Evolutionary conservation across 64 coral and sea anemone genomes (phyloP).

Genomic region (Trachythela sp.): DNA sequence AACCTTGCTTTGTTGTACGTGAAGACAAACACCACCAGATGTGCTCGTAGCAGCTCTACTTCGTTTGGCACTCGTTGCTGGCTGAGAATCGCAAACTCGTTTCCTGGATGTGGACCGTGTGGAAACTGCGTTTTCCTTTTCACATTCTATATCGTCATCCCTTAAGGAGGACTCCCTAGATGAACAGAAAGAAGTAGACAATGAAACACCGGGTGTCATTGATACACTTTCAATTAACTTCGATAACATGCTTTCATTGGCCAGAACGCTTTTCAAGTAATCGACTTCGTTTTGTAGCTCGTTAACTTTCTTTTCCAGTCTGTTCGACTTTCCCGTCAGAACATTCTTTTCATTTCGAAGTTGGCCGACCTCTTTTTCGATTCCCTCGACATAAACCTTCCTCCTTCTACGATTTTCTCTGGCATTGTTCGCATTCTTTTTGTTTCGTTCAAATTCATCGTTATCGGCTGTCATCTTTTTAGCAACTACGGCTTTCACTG

Average conservation of each 20-base stretch:
- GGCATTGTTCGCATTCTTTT: background rate
- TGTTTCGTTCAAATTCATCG: background rate
- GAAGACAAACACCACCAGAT: constrained; percentile 9
- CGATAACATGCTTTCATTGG: constrained; percentile 7
- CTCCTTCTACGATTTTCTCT: background rate
- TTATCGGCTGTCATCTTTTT: background rate
- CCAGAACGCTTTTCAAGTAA: background rate
- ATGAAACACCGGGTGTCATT: background rate
- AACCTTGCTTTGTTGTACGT: constrained; percentile 1
- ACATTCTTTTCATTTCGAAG: background rate
- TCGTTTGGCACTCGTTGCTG: background rate
- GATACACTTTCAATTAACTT: background rate
- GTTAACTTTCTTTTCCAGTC: background rate
- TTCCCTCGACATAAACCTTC: background rate
- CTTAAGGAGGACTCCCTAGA: background rate
- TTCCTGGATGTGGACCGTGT: background rate
- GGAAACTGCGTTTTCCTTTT: background rate
- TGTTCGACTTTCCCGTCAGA: background rate
- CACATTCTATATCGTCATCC: background rate
- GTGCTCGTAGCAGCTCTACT: background rate
- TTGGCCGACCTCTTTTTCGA: background rate
- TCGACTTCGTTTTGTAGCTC: background rate
- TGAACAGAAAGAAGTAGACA: constrained; percentile 23
- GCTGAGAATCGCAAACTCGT: background rate
- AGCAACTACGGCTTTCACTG: background rate